Evolutionary conservation across 2,113 vertebrate genomes (phyloP).

Genomic region (Epinephelus cyanopodus): DNA sequence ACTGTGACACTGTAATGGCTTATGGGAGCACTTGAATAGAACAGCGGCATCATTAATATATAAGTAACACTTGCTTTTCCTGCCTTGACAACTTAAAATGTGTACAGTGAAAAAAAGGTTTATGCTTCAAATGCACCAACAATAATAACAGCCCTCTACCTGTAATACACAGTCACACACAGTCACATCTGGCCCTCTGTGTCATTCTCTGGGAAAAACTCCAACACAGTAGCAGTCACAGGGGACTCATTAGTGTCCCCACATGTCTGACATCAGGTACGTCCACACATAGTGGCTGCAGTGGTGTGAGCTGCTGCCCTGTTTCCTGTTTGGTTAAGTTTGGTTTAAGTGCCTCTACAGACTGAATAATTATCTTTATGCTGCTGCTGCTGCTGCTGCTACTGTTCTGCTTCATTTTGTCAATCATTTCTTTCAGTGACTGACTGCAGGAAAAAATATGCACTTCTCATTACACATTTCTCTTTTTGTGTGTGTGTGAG

Average conservation of each 20-base stretch:
- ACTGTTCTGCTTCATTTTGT: too few relatives aligned
- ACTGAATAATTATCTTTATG: too few relatives aligned
- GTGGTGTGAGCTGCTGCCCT: too few relatives aligned
- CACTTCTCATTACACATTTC: too few relatives aligned
- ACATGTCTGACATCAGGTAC: neutral
- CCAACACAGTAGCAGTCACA: neutral
- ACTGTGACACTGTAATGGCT: neutral
- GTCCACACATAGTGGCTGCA: neutral
- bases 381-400: too few relatives aligned
- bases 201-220: neutral
- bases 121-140: neutral
- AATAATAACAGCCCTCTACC: neutral
- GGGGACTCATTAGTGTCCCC: conserved; percentile 5
- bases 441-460: too few relatives aligned
- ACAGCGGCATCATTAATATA: neutral
- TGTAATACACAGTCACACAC: too few relatives aligned
- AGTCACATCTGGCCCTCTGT: neutral
- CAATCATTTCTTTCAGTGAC: too few relatives aligned
- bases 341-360: neutral
- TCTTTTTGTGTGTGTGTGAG: too few relatives aligned
- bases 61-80: neutral
- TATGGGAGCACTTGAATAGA: neutral
- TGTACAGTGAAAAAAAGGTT: neutral
- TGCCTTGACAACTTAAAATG: neutral
- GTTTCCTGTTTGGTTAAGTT: neutral